Evolutionary conservation across 2,113 vertebrate genomes (phyloP).

Genomic region (Lamprologus callipterus): DNA sequence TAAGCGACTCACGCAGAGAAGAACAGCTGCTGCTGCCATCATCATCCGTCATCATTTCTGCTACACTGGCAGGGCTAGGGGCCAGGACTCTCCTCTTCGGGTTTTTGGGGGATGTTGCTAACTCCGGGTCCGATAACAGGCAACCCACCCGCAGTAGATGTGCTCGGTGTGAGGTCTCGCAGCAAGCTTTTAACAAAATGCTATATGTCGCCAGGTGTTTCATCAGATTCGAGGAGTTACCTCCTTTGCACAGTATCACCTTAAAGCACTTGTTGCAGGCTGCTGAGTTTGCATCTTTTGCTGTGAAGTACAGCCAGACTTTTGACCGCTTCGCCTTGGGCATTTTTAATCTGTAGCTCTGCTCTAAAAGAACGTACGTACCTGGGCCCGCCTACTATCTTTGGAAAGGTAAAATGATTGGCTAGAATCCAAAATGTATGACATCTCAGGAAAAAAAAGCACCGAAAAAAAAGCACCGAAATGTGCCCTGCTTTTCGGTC

Average conservation of each 20-base stretch:
- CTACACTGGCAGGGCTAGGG: too few species aligned
- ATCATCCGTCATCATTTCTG: too few species aligned
- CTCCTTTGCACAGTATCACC: background rate
- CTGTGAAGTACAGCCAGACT: background rate
- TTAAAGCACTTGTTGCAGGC: background rate
- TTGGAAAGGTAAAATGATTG: too few species aligned
- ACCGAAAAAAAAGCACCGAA: background rate
- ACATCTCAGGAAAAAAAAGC: background rate
- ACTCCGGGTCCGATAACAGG: rapidly evolving
- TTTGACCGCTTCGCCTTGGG: background rate
- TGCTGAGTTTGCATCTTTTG: background rate
- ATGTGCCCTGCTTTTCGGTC: rapidly evolving
- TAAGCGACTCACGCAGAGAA: too few species aligned
- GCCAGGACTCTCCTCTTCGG: too few species aligned
- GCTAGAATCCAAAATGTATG: background rate
- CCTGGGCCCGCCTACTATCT: too few species aligned
- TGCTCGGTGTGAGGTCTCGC: rapidly evolving
- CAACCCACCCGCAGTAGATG: rapidly evolving
- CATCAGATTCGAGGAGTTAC: background rate
- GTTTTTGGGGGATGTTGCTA: too few species aligned
- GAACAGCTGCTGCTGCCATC: too few species aligned
- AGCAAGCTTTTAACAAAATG: too few species aligned
- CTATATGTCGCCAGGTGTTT: background rate
- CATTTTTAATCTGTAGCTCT: background rate
- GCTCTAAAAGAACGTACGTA: background rate